Conservation (phyloP, 1,140 invertebrate genomes). For the Elysia chlorotica region DNA sequence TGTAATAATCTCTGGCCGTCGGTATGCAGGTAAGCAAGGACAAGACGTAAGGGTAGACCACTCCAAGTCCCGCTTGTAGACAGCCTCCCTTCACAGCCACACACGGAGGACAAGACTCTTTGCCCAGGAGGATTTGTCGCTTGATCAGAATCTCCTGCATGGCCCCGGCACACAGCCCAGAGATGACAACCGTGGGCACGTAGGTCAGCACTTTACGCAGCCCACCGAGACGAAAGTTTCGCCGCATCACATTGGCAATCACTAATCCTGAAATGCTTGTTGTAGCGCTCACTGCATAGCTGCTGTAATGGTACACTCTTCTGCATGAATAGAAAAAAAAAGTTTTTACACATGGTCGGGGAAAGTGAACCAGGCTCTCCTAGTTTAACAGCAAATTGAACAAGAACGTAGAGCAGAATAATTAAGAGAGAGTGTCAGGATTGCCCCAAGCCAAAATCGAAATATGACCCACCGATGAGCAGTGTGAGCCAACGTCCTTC, state of each 20-base stretch:
- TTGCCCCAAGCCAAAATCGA: too few relatives aligned
- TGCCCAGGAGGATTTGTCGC: neutral
- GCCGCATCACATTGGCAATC: neutral
- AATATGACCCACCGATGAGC: too few relatives aligned
- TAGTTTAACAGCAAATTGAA: neutral
- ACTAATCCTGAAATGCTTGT: neutral
- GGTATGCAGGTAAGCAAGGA: neutral
- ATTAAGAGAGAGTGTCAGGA: neutral
- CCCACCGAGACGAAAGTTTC: slow-evolving; percentile 6
- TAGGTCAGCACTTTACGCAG: neutral
- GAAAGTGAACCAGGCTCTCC: neutral
- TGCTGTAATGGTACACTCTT: neutral
- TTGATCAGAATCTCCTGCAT: neutral
- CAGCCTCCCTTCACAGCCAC: neutral
- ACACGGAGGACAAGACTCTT: neutral
- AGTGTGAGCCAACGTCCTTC: too few relatives aligned
- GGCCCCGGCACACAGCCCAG: neutral
- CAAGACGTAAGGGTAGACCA: slow-evolving; percentile 1
- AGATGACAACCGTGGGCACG: neutral
- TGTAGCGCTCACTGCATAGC: neutral
- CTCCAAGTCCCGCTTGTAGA: neutral
- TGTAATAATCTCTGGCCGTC: slow-evolving; percentile 1
- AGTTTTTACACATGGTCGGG: neutral
- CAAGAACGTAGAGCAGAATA: neutral
- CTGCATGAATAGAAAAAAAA: neutral